Conservation (phyloP, 2,797 vertebrate genomes). For the Falco novaeseelandiae region DNA sequence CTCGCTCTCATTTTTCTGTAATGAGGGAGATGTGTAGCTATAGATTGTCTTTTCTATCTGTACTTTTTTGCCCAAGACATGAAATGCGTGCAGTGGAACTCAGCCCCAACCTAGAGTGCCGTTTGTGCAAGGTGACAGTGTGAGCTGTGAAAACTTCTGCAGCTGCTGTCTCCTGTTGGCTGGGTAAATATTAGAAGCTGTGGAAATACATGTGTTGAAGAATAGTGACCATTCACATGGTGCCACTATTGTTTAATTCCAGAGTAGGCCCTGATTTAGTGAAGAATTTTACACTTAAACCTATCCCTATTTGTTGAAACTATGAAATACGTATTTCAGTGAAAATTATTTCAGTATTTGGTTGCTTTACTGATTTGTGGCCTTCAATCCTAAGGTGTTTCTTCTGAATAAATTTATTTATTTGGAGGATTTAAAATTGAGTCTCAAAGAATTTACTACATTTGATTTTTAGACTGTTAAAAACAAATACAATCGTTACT, state of each 20-base stretch:
- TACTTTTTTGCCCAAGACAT: background rate
- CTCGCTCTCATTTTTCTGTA: background rate
- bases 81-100: background rate
- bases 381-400: background rate
- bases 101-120: background rate
- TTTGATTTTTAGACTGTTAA: constrained; percentile 31
- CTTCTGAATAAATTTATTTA: constrained; percentile 15
- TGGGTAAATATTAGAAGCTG: constrained; percentile 28
- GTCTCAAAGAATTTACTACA: background rate
- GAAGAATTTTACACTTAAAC: background rate
- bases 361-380: constrained; percentile 4
- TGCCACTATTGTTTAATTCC: background rate
- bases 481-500: constrained; percentile 19
- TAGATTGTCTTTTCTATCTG: background rate
- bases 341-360: constrained; percentile 15
- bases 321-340: background rate
- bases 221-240: background rate
- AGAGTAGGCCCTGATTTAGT: background rate
- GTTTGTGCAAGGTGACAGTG: constrained; percentile 25
- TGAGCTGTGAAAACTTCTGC: constrained; percentile 42
- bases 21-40: background rate
- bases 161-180: constrained; percentile 46
- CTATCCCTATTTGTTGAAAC: background rate
- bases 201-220: background rate
- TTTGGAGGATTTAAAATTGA: background rate